Base-by-base conservation (phyloP, 1,140 invertebrate species). In the Neodiprion lecontei region DNA sequence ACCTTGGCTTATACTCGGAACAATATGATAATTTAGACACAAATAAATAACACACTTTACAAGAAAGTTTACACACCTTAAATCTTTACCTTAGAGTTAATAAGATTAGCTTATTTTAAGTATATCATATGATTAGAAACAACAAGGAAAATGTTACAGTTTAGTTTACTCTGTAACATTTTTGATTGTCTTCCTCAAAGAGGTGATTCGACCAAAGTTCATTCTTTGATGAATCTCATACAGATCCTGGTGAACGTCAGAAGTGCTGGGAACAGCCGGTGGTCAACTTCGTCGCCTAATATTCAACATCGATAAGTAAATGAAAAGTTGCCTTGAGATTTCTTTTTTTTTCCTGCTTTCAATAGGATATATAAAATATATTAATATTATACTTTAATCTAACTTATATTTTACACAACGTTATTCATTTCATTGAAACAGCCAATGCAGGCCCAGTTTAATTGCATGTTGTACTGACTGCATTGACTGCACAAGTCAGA, bases 111-210 rank as follows among this genome's bases (percentile, higher is more conserved):
- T 48, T 80, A 77, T 75, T 77, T 40, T 75, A 72, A 17, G 53
- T 74, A 76, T 67, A 76, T 79, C 74, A 28, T 84, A 84, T 70
- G 80, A 85, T 86, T 85, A 87, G 79, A 87, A 87, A 87, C 85
- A 89, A 88, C 85, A 84, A 88, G 83, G 84, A 86, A 86, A 88
- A 88, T 87, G 85, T 88, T 86, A 86, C 83, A 71, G 72, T 76
- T 71, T 71, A 71, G 48, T 74, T 75, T 78, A 72, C 72, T 66
- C 49, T 48, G 81, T 85, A 88, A 88, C 85, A 89, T 87, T 88
- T 88, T 87, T 89, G 88, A 89, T 89, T 89, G 88, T 89, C 88
- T 86, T 88, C 82, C 81, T 88, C 83, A 83, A 84, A 84, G 83
- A 81, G 83, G 82, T 79, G 77, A 17, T 70, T 75, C 72, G 72